phyloP scores from a whole-genome alignment of 23 tunicate genomes.

The Trididemnum clinides region DNA sequence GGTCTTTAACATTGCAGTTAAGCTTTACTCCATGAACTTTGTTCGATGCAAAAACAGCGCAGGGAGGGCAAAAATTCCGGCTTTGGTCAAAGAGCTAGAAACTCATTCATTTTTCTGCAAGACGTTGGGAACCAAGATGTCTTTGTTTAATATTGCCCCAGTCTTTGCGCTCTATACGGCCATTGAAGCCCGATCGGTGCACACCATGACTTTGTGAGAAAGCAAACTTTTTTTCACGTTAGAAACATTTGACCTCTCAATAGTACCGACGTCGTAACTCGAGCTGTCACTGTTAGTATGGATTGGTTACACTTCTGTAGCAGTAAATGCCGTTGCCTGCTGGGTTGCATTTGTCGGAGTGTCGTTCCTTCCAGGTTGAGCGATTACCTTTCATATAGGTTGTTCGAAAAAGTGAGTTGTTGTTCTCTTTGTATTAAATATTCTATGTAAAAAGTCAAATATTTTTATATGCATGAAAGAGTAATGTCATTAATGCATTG shows the following conservation, averaged over 20 bases:
- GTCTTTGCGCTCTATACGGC: slow-evolving; percentile 1
- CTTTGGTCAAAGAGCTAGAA: background rate
- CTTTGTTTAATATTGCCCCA: background rate
- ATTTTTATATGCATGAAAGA: no score
- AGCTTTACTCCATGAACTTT: background rate
- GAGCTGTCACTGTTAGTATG: background rate
- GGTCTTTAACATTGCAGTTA: background rate
- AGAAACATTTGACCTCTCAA: background rate
- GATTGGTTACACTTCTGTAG: background rate
- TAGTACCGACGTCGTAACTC: slow-evolving; percentile 1
- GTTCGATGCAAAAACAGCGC: background rate
- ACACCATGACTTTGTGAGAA: slow-evolving; percentile 1
- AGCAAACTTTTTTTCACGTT: no score
- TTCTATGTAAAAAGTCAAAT: no score
- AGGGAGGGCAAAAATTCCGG: background rate
- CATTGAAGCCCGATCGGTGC: background rate
- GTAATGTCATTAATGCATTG: no score
- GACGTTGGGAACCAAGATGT: background rate
- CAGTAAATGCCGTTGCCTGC: background rate
- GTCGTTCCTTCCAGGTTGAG: no score
- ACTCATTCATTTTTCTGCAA: background rate
- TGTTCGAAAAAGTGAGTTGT: background rate
- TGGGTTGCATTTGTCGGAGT: background rate
- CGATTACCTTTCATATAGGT: background rate
- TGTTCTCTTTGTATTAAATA: background rate